Percentiles rank a stretch among this genome's conserved stretches.
These are phyloP conservation scores for Heloderma charlesbogerti DNA, from an alignment of 2,113 vertebrate species.

Conservation along the genomic window DNA sequence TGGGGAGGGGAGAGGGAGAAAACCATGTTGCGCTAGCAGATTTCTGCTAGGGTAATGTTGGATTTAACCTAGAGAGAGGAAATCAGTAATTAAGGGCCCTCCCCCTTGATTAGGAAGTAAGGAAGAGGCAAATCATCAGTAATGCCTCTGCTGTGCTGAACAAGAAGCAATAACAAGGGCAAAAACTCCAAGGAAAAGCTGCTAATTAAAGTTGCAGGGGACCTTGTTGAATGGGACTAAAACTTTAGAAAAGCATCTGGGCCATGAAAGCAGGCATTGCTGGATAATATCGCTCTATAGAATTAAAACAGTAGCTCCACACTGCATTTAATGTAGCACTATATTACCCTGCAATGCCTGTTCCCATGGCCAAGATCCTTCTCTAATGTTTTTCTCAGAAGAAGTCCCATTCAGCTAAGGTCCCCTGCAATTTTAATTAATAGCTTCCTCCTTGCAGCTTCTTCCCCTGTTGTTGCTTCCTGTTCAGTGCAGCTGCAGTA, in stretches of 20 bases:
- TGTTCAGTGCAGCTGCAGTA: neutral
- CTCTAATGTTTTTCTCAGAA: neutral
- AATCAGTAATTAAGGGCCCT: neutral
- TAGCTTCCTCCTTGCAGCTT: neutral
- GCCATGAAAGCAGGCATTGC: no score
- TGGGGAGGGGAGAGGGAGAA: no score
- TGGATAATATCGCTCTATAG: neutral
- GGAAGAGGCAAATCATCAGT: neutral
- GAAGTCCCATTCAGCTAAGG: neutral
- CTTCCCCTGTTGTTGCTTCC: neutral
- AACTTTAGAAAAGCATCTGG: no score
- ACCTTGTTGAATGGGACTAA: neutral
- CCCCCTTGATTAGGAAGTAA: neutral
- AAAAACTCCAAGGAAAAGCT: neutral
- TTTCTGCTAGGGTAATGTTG: no score
- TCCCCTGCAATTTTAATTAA: neutral
- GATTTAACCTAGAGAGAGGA: neutral
- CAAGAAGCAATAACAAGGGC: neutral
- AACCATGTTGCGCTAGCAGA: no score
- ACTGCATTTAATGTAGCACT: neutral
- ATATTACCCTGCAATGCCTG: neutral
- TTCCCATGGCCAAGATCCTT: neutral
- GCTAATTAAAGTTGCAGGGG: neutral
- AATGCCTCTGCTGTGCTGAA: neutral
- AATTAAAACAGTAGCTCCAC: neutral